Evolutionary conservation across 2,113 vertebrate genomes (phyloP).

Genomic region (Oreotragus oreotragus): DNA sequence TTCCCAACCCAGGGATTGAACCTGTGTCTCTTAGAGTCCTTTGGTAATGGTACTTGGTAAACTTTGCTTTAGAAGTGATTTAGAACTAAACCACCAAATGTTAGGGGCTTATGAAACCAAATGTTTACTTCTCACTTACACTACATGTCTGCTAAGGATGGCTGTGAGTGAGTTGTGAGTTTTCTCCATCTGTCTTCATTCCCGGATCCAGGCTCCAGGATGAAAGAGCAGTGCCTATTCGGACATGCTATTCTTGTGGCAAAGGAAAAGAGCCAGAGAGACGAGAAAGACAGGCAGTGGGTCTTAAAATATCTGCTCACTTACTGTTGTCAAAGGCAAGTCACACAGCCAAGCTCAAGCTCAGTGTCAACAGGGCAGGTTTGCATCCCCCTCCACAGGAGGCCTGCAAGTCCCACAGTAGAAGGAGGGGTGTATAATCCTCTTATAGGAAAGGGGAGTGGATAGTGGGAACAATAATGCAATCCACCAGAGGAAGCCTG

Average conservation of each 20-base stretch:
- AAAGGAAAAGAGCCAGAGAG: neutral
- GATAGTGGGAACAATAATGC: neutral
- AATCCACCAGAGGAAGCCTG: conserved; percentile 19
- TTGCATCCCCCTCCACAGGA: neutral
- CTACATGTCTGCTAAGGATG: neutral
- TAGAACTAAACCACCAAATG: neutral
- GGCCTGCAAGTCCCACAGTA: neutral
- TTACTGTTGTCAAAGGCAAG: conserved; percentile 11
- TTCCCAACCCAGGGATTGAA: neutral
- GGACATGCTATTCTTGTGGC: neutral
- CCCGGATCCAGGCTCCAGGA: neutral
- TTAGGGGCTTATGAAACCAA: neutral
- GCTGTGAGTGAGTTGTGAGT: neutral
- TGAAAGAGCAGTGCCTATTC: neutral
- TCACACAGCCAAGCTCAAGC: neutral
- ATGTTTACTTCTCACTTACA: neutral
- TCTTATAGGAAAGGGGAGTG: conserved; percentile 41
- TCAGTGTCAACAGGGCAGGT: neutral
- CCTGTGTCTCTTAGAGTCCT: neutral
- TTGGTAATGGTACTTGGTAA: neutral
- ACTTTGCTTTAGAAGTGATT: neutral
- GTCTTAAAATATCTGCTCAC: conserved; percentile 26
- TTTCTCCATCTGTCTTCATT: conserved; percentile 19
- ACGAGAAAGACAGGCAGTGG: neutral
- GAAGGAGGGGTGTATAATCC: neutral